Evolutionary conservation across 2,113 vertebrate species (phyloP).

Genomic region (Trematocara variabile): DNA sequence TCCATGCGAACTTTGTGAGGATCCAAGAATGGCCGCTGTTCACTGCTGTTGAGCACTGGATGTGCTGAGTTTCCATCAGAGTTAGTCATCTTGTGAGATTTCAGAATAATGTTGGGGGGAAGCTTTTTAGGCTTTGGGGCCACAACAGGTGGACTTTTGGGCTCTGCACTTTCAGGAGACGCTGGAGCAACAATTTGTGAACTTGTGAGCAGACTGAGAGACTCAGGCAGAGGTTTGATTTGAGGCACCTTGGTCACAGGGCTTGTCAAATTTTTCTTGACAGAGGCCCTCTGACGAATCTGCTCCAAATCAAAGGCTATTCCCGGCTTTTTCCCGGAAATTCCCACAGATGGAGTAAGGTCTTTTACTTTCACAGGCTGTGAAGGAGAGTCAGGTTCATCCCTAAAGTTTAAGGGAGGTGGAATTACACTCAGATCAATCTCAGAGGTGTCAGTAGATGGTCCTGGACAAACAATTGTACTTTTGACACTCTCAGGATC

Average conservation of each 20-base stretch:
- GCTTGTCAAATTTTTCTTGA: conserved; percentile 17
- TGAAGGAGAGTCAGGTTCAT: conserved; percentile 24
- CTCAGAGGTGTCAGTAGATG: neutral
- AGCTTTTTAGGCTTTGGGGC: conserved; percentile 85
- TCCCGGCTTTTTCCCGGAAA: neutral
- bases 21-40: conserved; percentile 41
- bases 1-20: conserved; percentile 73
- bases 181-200: neutral
- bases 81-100: conserved; percentile 67
- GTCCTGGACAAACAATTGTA: neutral
- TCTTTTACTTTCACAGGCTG: neutral
- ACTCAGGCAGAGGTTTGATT: neutral
- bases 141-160: conserved; percentile 75
- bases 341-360: neutral
- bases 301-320: conserved; percentile 5
- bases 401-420: conserved; percentile 77
- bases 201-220: neutral
- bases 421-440: conserved; percentile 50
- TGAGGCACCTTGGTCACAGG: neutral
- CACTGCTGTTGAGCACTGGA: neutral
- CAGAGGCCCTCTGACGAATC: conserved; percentile 33
- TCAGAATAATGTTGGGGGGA: conserved; percentile 86
- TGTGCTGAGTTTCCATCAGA: neutral
- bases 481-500: neutral
- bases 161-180: conserved; percentile 22